Percentiles rank a stretch among this genome's conserved stretches.
These are phyloP conservation scores for Piezodorus guildinii DNA, from an alignment of 1,140 invertebrate species.

Conservation along the genomic window DNA sequence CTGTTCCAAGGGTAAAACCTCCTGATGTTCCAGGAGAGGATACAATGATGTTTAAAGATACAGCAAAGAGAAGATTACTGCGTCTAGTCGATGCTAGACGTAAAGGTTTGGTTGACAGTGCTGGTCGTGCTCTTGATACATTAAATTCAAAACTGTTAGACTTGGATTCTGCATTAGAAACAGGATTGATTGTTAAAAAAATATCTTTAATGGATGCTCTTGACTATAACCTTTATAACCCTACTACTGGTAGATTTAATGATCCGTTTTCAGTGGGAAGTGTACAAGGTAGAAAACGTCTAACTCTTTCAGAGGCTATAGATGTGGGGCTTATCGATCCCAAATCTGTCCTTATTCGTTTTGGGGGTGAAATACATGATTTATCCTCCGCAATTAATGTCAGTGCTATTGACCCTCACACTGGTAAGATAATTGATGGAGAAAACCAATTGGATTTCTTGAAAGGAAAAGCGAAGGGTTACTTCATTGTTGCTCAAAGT, in stretches of 20 bases:
- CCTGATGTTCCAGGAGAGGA: conserved; percentile 47
- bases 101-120: conserved; percentile 77
- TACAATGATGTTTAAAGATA: conserved; percentile 66
- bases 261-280: conserved; percentile 64
- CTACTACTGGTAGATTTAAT: conserved; percentile 59
- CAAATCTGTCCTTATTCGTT: conserved; percentile 70
- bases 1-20: conserved; percentile 54
- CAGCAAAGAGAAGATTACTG: conserved; percentile 63
- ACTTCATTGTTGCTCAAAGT: conserved; percentile 76
- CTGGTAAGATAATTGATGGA: conserved; percentile 54
- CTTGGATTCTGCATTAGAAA: conserved; percentile 59
- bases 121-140: conserved; percentile 70
- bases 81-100: conserved; percentile 76
- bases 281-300: conserved; percentile 50
- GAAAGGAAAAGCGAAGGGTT: conserved; percentile 76
- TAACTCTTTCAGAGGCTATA: conserved; percentile 66
- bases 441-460: conserved; percentile 63
- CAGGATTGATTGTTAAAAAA: conserved; percentile 59
- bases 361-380: conserved; percentile 61
- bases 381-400: conserved; percentile 65
- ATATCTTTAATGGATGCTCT: conserved; percentile 71
- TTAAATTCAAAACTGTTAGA: conserved; percentile 66
- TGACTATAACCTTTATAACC: conserved; percentile 71
- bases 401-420: conserved; percentile 59
- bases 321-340: conserved; percentile 68